Percentiles rank a stretch among this genome's conserved stretches.
phyloP scores from a whole-genome alignment of 2,113 vertebrate species.

The Poecilia latipinna region DNA sequence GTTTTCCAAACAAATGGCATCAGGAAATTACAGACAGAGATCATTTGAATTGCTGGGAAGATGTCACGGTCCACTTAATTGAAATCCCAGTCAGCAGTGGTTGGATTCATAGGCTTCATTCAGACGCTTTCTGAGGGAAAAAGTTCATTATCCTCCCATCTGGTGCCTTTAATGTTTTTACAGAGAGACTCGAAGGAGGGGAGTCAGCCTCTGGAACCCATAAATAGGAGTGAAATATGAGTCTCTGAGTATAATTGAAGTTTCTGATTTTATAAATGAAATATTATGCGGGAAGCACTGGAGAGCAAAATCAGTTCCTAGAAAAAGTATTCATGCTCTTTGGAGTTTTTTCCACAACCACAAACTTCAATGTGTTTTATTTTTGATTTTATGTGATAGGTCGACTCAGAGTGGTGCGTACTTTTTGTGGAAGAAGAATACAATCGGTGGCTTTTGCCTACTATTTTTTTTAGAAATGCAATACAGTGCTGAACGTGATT shows the following conservation, averaged over 20 bases:
- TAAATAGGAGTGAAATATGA: constrained; percentile 60
- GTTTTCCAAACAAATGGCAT: neutral
- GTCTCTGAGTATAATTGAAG: constrained; percentile 40
- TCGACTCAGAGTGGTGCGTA: too few relatives aligned
- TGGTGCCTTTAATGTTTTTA: constrained; percentile 50
- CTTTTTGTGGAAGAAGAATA: too few relatives aligned
- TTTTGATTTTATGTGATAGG: too few relatives aligned
- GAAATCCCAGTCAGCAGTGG: constrained; percentile 15
- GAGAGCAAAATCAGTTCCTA: neutral
- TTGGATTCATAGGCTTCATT: constrained; percentile 43
- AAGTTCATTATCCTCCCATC: constrained; percentile 64
- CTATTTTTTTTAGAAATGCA: too few relatives aligned
- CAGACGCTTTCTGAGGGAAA: constrained; percentile 42
- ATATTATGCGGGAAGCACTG: constrained; percentile 4
- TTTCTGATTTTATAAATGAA: constrained; percentile 33
- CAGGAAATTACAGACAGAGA: constrained; percentile 1
- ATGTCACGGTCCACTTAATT: constrained; percentile 27
- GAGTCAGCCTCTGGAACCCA: constrained; percentile 40
- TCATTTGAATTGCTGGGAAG: neutral
- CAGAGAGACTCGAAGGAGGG: constrained; percentile 40
- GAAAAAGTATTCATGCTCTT: too few relatives aligned
- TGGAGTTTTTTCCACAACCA: too few relatives aligned
- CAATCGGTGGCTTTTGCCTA: too few relatives aligned
- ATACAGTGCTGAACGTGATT: too few relatives aligned
- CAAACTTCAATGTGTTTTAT: too few relatives aligned